Base-by-base conservation (phyloP, 2,797 vertebrate species). In the Pseudochromis fuscus region DNA sequence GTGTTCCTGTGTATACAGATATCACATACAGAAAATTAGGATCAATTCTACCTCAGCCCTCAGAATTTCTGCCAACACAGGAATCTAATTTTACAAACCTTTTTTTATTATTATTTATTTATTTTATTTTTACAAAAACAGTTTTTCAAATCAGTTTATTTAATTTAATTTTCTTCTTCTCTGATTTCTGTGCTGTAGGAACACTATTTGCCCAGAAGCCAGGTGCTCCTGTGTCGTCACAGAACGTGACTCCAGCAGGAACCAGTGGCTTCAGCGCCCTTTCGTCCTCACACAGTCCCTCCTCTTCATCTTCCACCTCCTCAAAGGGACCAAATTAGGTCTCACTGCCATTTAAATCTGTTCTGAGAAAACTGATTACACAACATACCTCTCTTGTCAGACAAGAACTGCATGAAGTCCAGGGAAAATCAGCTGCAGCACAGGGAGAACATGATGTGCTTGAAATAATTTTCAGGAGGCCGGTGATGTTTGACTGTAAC, bases 141-240 rank as follows among this genome's bases (percentile, higher is more conserved):
- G 30, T 30, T 8, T 30, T 30, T 30, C 30, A 5, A 30, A 30
- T 30, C 30, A 30, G 30, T 30, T 30, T 35, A 75, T 38, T 31
- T 75, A 16, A 57, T 33, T 19, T 8, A 2, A 35, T 21, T 8
- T 30, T 45, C 12, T 23, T 67, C 25, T 30, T 38, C 3, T 62
- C 12, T 81, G n/a, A 28, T 66, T 31, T 74, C 21, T 70, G 51
- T 28, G 12, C 49, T 60, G 0, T 77, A 99, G 98, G 98, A 75
- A 96, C 95, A 66, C 93, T 99, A 65, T 97, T 96, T 78, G 97
- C 98, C 67, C 97, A 98, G 94, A 98, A 96, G 83, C 93, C 97
- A 0, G 81, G 95, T 35, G 82, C 87, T 93, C 77, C 96, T 72
- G 81, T 95, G 91, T 88, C 85, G 0, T 89, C 93, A 4, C 91